Evolutionary conservation across 2,888 invertebrate genomes (phyloP), one percentile per base, ranked within the genome.

Genomic region (Ceratothoa steindachneri): DNA sequence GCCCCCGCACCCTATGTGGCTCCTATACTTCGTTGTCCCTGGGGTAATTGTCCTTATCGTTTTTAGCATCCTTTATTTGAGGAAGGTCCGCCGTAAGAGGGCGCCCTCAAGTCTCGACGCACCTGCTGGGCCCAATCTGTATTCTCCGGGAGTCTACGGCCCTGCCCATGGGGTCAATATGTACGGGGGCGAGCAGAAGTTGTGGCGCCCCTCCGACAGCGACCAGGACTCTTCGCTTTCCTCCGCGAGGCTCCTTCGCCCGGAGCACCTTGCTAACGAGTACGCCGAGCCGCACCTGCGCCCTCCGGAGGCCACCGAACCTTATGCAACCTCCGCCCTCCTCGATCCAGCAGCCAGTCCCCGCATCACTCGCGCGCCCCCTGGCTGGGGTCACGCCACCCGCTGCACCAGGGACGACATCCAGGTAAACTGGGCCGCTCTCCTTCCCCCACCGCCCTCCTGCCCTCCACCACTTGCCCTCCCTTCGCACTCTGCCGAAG

Each of bases 131-230:
- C 67, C 67, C 24, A 67, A 24, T 41, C 51, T 41, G 30, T 55
- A 60, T 60, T 60, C 60, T 24, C 24, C 60, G 12, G 60, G 60
- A 24, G 41, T 41, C 15, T 60, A 60, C 3, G 60, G 60, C 22
- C 60, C 60, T 22, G 24, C 29, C 9, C 72, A 75, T 69, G 71
- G 74, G 51, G 73, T 79, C 41, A 76, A 74, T 53, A 79, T 79
- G 79, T 79, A 79, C 70, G 67, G 76, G 12, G n/a, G n/a, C n/a
- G 79, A 79, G 41, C 74, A 76, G n/a, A 75, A 76, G 52, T 60
- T 73, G 24, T 74, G 77, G 77, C 73, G 71, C 4, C 72, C 75
- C 31, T 52, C 74, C 1, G 79, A 74, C 19, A 76, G 73, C 24
- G 74, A 79, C 66, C 76, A 71, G 22, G 75, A 71, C 2, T 71